Evolutionary conservation across 2,113 vertebrate genomes (phyloP), one percentile per base, ranked within the genome.

Genomic region (Edolisoma coerulescens): DNA sequence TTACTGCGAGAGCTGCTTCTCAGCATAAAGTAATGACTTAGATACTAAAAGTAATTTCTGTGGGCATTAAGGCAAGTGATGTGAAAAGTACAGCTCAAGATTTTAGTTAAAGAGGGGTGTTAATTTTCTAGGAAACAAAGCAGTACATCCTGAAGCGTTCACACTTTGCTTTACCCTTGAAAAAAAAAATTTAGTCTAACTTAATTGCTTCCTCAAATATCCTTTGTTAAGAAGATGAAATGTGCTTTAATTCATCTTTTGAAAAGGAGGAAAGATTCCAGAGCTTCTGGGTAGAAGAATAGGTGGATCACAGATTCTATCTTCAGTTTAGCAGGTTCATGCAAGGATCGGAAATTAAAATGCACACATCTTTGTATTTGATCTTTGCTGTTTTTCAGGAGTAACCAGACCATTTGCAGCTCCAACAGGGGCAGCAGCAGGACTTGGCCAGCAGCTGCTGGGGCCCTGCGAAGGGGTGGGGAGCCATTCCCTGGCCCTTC

Each of bases 51-150:
- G 59, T 89, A 70, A 84, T 95, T 93, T 95, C 69, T 75, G 26
- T 75, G 47, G 30, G 17, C 57, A 56, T 92, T 78, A 87, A 87
- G 60, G 27, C 76, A 78, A 95, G 52, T 59, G 79, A 87, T 79
- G 52, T 86, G 92, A 84, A 41, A 93, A 87, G 69, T n/a, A 75
- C 26, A 47, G 54, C 64, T 84, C 56, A 56, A 37, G 64, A 56
- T 87, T 87, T 84, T 67, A 23, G 27, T 78, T 81, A 77, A 78
- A 83, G 56, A 71, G 24, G 24, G 26, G 2, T 87, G 41, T 87
- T 93, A 84, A 92, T 97, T 93, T 88, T 92, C 52, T n/a, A 24
- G 35, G 65, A 92, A 94, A 92, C 60, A 71, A 68, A 95, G 93
- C 56, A 84, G 28, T 87, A 10, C 73, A 32, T 70, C 73, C 69